Evolutionary conservation across 2,797 vertebrate genomes (phyloP), one percentile per base, ranked within the genome.

Genomic region (Myotis daubentonii): DNA sequence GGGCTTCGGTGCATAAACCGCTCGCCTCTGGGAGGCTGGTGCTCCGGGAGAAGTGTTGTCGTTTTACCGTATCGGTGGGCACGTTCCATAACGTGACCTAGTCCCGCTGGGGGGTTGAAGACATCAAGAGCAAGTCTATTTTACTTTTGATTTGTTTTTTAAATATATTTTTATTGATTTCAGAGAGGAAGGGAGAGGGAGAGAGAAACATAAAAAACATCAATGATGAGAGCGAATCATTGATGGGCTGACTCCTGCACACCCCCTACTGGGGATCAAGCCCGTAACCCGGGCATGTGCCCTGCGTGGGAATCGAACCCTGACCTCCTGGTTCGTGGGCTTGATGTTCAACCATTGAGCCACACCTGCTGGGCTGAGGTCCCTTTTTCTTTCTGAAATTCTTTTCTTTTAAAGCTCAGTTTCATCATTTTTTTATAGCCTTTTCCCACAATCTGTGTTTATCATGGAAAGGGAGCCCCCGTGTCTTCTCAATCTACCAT

Each of bases 31-130:
- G 91, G 20, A 36, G 0, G 0, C 79, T 89, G 87, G 55, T 47
- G 72, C 79, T 95, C 85, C 0, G 0, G 60, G 78, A 74, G 85
- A 93, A 95, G 75, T 33, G 86, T 97, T 97, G 80, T 80, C 25
- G 53, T 85, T 94, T 91, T 9, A 16, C 95, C 86, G 70, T 95
- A 96, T 92, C 97, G 92, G 97, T 74, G 85, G 91, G 47, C 51
- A 12, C 41, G 60, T 89, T 96, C 91, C 72, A 28, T 79, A 94
- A 96, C 87, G 88, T 92, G 93, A 95, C 92, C 94, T 85, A 47
- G 66, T 95, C 84, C 12, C 20, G 51, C 55, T 80, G 87, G 68
- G 55, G 79, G 88, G 94, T 1, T 41, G 94, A 91, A 94, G 83
- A 81, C 91, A 89, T 89, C 89, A 62, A 71, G 6, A 28, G 82